Conservation (phyloP, 2,113 vertebrate species). For the Cacatua alba region DNA sequence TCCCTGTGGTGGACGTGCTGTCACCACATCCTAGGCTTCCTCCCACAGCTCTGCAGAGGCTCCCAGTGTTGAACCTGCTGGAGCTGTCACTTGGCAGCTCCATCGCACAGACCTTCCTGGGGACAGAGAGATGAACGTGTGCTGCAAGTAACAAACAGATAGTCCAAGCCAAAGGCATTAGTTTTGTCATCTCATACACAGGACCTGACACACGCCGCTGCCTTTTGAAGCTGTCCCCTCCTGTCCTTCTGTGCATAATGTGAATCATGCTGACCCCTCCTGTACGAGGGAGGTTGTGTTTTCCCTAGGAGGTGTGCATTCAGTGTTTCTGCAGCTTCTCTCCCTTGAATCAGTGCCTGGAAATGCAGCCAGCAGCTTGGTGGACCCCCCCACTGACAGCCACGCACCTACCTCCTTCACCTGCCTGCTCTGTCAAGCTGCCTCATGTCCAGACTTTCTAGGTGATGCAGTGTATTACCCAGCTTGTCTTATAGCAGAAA, state of each 20-base stretch:
- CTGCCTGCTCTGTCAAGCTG: not conserved
- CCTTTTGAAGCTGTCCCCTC: not conserved
- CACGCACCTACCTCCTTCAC: not conserved
- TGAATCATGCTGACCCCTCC: not conserved
- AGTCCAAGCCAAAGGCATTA: not conserved
- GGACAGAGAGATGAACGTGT: not conserved
- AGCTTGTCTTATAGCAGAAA: not conserved
- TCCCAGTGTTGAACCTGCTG: conserved; percentile 16
- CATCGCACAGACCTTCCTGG: not conserved
- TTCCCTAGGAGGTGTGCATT: not conserved
- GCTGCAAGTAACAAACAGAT: not conserved
- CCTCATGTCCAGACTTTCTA: not conserved
- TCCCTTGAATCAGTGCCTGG: not conserved
- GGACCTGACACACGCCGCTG: not conserved
- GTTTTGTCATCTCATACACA: not conserved
- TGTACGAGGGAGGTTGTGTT: not conserved
- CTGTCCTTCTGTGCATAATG: fast-evolving
- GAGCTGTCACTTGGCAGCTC: conserved; percentile 74
- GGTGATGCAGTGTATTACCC: not conserved
- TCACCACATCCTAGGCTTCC: conserved; percentile 63
- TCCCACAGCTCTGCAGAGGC: conserved; percentile 60
- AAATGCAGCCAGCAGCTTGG: not conserved
- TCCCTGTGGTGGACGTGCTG: conserved; percentile 36
- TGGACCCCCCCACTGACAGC: not conserved
- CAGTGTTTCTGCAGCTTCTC: not conserved